Evolutionary conservation across 1,140 invertebrate genomes (phyloP).

Genomic region (Agrypnia vestita): DNA sequence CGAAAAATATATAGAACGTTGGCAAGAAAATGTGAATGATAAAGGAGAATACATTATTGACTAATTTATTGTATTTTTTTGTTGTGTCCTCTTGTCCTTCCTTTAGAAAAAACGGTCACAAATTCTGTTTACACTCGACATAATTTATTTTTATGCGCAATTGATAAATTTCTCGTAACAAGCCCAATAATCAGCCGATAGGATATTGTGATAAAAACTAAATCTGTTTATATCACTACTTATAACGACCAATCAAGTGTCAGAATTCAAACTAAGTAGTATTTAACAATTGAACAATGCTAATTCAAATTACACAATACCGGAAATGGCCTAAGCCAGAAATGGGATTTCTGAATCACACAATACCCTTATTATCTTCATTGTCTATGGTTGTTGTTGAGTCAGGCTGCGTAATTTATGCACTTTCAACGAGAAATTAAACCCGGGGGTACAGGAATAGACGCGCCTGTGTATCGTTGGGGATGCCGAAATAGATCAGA

Average conservation of each 20-base stretch:
- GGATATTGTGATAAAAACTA: too few relatives aligned
- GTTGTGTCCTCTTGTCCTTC: too few relatives aligned
- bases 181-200: too few relatives aligned
- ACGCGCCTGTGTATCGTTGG: background rate
- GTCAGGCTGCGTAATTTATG: slow-evolving; percentile 18
- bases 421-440: slow-evolving; percentile 12
- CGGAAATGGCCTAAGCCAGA: slow-evolving; percentile 6
- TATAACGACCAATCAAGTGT: slow-evolving; percentile 24
- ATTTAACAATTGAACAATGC: slow-evolving; percentile 32
- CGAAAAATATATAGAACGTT: too few relatives aligned
- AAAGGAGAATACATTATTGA: too few relatives aligned
- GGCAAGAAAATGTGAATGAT: too few relatives aligned
- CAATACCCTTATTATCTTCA: slow-evolving; percentile 13
- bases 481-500: background rate
- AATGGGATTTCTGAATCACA: slow-evolving; percentile 22
- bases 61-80: too few relatives aligned
- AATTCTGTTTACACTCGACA: too few relatives aligned
- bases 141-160: too few relatives aligned
- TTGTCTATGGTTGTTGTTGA: background rate
- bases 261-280: background rate
- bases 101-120: too few relatives aligned
- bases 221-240: too few relatives aligned
- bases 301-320: slow-evolving; percentile 23
- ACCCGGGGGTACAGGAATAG: background rate
- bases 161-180: too few relatives aligned